Conservation (phyloP, 1,140 invertebrate genomes). For the Pogonus chalceus region DNA sequence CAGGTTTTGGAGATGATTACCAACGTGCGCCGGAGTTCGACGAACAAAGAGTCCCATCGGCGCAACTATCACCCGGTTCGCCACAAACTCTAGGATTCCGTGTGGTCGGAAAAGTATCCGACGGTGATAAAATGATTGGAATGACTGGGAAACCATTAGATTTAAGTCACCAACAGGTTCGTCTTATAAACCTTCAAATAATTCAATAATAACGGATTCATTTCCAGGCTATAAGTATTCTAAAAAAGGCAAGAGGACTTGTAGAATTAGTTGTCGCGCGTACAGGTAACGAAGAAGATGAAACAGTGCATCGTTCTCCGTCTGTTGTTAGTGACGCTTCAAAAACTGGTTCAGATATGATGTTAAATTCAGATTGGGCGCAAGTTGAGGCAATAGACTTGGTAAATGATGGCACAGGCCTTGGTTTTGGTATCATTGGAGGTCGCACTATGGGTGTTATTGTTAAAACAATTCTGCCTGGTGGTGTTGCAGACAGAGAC, state of each 20-base stretch:
- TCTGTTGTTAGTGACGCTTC: slow-evolving; percentile 63
- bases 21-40: slow-evolving; percentile 36
- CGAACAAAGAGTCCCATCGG: slow-evolving; percentile 47
- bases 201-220: background rate
- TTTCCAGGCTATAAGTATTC: slow-evolving; percentile 62
- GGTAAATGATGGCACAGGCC: slow-evolving; percentile 88
- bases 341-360: slow-evolving; percentile 58
- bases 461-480: slow-evolving; percentile 92
- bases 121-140: slow-evolving; percentile 78
- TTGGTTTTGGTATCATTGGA: slow-evolving; percentile 96
- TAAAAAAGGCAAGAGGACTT: slow-evolving; percentile 67
- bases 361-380: slow-evolving; percentile 85
- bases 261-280: slow-evolving; percentile 62
- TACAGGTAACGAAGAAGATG: slow-evolving; percentile 26
- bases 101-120: slow-evolving; percentile 32
- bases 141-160: slow-evolving; percentile 79
- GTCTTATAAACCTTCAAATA: slow-evolving; percentile 10
- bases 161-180: slow-evolving; percentile 66
- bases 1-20: slow-evolving; percentile 30
- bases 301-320: slow-evolving; percentile 46
- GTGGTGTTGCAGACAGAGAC: slow-evolving; percentile 90
- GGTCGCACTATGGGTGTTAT: slow-evolving; percentile 93
- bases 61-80: slow-evolving; percentile 43
- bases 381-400: slow-evolving; percentile 93
- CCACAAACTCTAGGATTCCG: slow-evolving; percentile 25